Percentiles rank a stretch among this genome's conserved stretches.
phyloP scores from a whole-genome alignment of 53 echinoderm and acorn worm species.

The Crossaster papposus region DNA sequence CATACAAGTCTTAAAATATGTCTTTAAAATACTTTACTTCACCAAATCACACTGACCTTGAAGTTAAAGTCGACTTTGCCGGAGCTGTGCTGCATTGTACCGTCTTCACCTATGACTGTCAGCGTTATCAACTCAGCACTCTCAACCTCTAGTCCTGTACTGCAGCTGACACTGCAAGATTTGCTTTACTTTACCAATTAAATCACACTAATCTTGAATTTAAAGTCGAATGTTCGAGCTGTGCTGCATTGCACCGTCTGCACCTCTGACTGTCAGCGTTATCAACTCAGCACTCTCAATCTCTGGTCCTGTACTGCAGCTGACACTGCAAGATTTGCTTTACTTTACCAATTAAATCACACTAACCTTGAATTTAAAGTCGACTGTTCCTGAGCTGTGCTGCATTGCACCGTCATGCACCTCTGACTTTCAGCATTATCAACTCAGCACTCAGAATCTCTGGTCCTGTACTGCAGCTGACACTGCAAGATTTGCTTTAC shows the following conservation, averaged over 20 bases:
- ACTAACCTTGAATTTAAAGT: constrained; percentile 55
- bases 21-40: not conserved
- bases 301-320: constrained; percentile 30
- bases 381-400: constrained; percentile 41
- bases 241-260: constrained; percentile 24
- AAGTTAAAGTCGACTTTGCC: constrained; percentile 45
- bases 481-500: constrained; percentile 12
- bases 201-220: constrained; percentile 54
- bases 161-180: constrained; percentile 48
- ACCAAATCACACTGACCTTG: constrained; percentile 59
- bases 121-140: not conserved
- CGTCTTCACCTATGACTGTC: constrained; percentile 47
- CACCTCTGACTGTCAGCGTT: constrained; percentile 30
- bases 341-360: no score
- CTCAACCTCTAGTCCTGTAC: not conserved
- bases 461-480: constrained; percentile 43
- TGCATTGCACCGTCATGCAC: constrained; percentile 39
- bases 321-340: constrained; percentile 24
- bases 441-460: not conserved
- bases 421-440: constrained; percentile 23
- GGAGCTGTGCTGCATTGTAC: constrained; percentile 36
- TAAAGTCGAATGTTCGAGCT: constrained; percentile 48
- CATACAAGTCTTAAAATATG: no score
- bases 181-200: not conserved
- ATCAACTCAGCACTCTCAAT: not conserved